Conservation (phyloP, 2,888 invertebrate species). For the Melanophora roralis region DNA sequence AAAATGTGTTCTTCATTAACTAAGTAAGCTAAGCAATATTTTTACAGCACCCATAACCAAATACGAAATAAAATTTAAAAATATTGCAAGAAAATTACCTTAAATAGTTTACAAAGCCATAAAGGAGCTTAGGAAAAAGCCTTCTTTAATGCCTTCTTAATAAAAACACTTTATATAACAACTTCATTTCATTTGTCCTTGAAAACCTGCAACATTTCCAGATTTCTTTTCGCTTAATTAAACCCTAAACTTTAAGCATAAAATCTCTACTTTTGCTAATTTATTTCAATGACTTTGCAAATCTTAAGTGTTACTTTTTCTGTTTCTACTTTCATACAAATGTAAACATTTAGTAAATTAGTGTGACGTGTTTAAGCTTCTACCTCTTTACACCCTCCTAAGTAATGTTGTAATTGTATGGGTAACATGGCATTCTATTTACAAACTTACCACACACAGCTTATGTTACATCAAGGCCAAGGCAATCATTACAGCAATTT, state of each 20-base stretch:
- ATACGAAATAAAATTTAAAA: too few relatives aligned
- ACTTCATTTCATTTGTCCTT: not conserved
- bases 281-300: not conserved
- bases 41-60: too few relatives aligned
- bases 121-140: too few relatives aligned
- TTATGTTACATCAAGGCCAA: constrained; percentile 42
- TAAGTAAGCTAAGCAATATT: too few relatives aligned
- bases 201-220: not conserved
- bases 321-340: too few relatives aligned
- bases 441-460: not conserved
- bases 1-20: too few relatives aligned
- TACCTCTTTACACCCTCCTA: not conserved
- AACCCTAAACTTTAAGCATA: not conserved
- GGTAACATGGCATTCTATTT: not conserved
- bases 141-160: too few relatives aligned
- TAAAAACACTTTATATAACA: too few relatives aligned
- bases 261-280: not conserved
- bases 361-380: not conserved
- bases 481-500: constrained; percentile 13
- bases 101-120: too few relatives aligned
- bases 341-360: not conserved
- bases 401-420: not conserved
- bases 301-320: not conserved
- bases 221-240: not conserved
- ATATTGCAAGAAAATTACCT: too few relatives aligned